These are phyloP conservation scores for Eleutherodactylus coqui DNA, from an alignment of 2,797 vertebrate genomes.

Conservation along the genomic window DNA sequence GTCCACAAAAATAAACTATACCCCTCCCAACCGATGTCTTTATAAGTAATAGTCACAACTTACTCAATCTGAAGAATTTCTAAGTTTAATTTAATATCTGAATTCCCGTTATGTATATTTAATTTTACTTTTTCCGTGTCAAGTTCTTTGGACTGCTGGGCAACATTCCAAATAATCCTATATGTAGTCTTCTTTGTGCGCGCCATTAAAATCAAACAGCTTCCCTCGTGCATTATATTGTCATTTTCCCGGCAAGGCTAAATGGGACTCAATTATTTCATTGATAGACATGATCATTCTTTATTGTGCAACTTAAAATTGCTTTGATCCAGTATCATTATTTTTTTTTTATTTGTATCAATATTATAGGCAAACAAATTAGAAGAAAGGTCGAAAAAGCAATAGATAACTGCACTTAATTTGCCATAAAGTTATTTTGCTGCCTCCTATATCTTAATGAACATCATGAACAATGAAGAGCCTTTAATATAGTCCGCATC, in stretches of 20 bases:
- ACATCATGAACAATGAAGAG: slow-evolving; percentile 28
- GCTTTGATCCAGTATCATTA: slow-evolving; percentile 35
- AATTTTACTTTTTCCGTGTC: not conserved
- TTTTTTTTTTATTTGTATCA: not conserved
- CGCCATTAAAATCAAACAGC: not conserved
- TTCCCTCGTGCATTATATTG: not conserved
- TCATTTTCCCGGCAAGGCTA: slow-evolving; percentile 3
- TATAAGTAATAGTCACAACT: no score
- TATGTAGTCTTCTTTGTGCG: not conserved
- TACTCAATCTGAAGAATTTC: no score
- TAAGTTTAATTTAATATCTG: not conserved
- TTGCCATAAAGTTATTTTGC: slow-evolving; percentile 33
- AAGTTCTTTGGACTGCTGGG: not conserved
- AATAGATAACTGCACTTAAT: slow-evolving; percentile 34
- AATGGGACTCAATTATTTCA: slow-evolving; percentile 1
- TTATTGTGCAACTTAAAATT: slow-evolving; percentile 38
- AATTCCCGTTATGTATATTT: not conserved
- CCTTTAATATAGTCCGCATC: slow-evolving; percentile 55
- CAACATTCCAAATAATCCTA: not conserved
- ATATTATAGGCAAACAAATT: slow-evolving; percentile 50
- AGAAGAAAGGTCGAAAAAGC: slow-evolving; percentile 28
- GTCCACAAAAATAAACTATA: no score
- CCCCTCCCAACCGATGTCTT: no score
- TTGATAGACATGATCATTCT: slow-evolving; percentile 23
- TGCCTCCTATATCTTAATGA: slow-evolving; percentile 53